Conservation (phyloP, 1,140 invertebrate genomes). For the Bombus superbus region DNA sequence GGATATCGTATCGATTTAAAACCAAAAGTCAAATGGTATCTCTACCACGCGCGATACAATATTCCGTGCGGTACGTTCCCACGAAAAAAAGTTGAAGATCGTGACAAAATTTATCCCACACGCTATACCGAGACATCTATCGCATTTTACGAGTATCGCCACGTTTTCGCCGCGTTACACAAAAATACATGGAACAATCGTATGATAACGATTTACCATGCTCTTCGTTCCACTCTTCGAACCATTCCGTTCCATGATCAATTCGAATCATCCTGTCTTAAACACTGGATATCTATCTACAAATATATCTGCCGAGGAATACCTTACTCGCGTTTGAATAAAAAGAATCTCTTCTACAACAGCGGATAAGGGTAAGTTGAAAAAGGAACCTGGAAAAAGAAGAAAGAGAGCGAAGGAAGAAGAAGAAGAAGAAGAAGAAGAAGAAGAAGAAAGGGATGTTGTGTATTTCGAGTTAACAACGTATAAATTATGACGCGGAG, state of each 20-base stretch:
- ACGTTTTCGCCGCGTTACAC: no score
- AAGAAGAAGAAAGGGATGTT: background rate
- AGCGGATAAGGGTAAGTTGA: background rate
- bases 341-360: background rate
- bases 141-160: no score
- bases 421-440: background rate
- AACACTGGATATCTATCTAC: background rate
- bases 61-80: no score
- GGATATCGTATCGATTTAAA: no score
- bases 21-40: no score
- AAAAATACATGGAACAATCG: no score
- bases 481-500: constrained; percentile 29
- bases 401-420: background rate
- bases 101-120: no score
- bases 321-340: background rate
- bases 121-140: no score
- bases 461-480: constrained; percentile 7
- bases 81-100: no score
- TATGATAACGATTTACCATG: background rate
- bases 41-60: no score
- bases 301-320: background rate
- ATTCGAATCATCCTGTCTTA: background rate
- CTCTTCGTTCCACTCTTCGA: background rate
- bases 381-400: background rate
- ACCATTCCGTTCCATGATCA: background rate